Conservation (phyloP, 2,888 invertebrate genomes). For the Tachystola acroxantha region DNA sequence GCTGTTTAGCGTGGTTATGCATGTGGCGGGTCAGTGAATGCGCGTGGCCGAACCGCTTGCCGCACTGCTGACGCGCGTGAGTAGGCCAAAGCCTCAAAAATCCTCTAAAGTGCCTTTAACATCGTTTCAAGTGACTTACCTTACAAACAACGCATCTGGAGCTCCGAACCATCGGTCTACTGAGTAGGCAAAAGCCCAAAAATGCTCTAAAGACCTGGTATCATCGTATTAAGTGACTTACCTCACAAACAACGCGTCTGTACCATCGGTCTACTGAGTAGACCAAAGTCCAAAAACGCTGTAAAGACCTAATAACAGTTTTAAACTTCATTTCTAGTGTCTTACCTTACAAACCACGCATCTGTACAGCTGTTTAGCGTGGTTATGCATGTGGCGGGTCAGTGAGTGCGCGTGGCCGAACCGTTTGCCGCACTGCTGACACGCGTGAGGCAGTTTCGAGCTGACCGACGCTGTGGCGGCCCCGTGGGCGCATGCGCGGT, state of each 20-base stretch:
- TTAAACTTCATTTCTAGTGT: no score
- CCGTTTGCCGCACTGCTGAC: constrained; percentile 64
- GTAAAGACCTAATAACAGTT: no score
- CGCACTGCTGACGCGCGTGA: constrained; percentile 66
- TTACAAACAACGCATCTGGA: no score
- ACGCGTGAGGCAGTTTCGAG: constrained; percentile 43
- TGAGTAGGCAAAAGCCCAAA: no score
- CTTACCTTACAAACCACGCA: constrained; percentile 69
- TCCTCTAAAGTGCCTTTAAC: no score
- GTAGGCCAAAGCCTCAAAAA: no score
- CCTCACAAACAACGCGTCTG: no score
- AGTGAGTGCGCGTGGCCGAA: constrained; percentile 65
- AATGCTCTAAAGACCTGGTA: no score
- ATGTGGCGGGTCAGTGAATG: constrained; percentile 65
- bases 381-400: constrained; percentile 67
- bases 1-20: constrained; percentile 70
- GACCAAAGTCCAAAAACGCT: no score
- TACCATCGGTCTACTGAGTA: background rate
- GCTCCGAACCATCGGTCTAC: background rate
- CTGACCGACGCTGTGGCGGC: constrained; percentile 17
- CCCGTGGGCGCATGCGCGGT: constrained; percentile 42
- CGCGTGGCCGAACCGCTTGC: constrained; percentile 62
- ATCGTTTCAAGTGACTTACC: no score
- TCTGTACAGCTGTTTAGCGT: constrained; percentile 66
- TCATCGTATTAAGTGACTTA: no score